Conservation (phyloP, 2,113 vertebrate genomes). For the Zosterops japonicus region DNA sequence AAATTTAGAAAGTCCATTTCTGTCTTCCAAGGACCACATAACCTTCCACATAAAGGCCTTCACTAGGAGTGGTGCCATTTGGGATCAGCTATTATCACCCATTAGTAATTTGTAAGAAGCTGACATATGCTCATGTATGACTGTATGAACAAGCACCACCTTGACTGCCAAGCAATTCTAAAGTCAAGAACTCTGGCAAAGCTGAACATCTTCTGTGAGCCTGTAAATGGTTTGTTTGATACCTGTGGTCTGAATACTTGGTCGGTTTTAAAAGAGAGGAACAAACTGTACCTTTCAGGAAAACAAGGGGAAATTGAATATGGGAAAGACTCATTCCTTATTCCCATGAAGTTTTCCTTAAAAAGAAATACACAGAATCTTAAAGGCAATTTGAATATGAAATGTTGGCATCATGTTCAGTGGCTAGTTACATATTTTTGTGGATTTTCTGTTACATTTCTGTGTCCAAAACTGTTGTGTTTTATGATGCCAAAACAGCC, state of each 20-base stretch:
- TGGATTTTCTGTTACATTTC: neutral
- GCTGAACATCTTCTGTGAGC: neutral
- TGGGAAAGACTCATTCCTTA: neutral
- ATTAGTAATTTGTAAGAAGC: neutral
- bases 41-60: neutral
- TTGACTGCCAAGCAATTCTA: neutral
- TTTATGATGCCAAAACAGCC: neutral
- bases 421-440: neutral
- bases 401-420: neutral
- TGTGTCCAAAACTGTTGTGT: neutral
- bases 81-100: neutral
- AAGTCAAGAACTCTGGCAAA: neutral
- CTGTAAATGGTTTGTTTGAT: neutral
- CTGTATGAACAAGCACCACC: neutral
- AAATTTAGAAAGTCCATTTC: neutral
- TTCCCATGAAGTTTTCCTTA: neutral
- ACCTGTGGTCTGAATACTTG: neutral
- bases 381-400: neutral
- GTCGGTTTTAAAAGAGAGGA: neutral
- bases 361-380: neutral
- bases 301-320: neutral
- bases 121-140: neutral
- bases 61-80: neutral
- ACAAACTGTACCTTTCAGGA: neutral
- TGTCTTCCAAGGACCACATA: neutral